Evolutionary conservation across 2,113 vertebrate genomes (phyloP).

Genomic region (Mystacornis crossleyi): DNA sequence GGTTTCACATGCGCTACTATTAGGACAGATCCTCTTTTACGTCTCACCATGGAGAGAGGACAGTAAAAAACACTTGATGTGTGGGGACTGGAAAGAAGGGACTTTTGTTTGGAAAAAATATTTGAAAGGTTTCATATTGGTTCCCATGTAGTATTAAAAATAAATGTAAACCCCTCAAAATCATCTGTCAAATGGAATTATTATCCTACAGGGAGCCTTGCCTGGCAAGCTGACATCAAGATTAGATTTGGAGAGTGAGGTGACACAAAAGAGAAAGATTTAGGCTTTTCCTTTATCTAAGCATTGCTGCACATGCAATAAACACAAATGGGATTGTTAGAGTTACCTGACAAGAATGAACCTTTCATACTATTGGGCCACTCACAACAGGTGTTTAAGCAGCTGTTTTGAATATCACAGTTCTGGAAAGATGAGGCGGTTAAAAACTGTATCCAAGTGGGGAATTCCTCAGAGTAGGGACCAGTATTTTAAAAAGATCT

Average conservation of each 20-base stretch:
- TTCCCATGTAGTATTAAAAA: background rate
- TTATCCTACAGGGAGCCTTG: background rate
- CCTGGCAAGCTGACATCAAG: background rate
- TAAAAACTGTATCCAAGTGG: background rate
- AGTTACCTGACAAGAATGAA: background rate
- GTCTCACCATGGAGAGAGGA: background rate
- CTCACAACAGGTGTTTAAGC: background rate
- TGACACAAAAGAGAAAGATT: background rate
- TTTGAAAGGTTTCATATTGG: background rate
- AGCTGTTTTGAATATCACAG: background rate
- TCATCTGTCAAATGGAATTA: background rate
- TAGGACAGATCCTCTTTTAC: background rate
- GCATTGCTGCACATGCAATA: background rate
- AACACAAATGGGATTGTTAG: background rate
- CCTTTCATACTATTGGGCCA: background rate
- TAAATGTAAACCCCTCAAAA: background rate
- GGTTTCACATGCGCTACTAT: background rate
- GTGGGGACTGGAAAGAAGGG: background rate
- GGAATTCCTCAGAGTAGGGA: background rate
- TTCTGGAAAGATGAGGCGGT: background rate
- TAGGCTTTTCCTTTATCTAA: background rate
- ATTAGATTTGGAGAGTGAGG: background rate
- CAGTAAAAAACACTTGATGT: background rate
- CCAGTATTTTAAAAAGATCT: background rate
- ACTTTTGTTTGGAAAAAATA: background rate